Evolutionary conservation across 2,888 invertebrate species (phyloP).

Genomic region (Bhutanitis thaidina): DNA sequence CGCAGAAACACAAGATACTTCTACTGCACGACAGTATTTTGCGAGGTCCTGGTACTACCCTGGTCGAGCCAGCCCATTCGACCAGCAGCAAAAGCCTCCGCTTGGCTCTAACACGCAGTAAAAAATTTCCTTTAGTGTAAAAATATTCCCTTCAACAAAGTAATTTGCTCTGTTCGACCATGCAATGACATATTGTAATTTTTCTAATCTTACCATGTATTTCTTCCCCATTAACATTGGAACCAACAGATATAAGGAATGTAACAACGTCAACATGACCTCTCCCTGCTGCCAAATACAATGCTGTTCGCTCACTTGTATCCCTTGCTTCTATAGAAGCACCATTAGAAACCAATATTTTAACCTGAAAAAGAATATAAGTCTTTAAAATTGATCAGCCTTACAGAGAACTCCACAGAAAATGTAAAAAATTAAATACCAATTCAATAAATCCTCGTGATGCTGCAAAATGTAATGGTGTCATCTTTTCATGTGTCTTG

Average conservation of each 20-base stretch:
- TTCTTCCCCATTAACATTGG: constrained; percentile 84
- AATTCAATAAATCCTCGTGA: constrained; percentile 76
- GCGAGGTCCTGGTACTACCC: too few relatives aligned
- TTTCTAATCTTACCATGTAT: constrained; percentile 69
- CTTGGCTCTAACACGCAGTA: too few relatives aligned
- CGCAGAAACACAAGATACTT: too few relatives aligned
- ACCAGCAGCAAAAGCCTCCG: too few relatives aligned
- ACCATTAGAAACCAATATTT: constrained; percentile 74
- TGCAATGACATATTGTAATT: too few relatives aligned
- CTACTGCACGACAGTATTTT: too few relatives aligned
- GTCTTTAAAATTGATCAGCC: neutral
- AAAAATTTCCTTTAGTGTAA: too few relatives aligned
- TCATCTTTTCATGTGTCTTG: constrained; percentile 80
- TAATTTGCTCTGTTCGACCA: too few relatives aligned
- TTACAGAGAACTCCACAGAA: neutral
- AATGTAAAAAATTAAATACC: constrained; percentile 37
- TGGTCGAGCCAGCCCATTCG: too few relatives aligned
- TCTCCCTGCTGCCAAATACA: constrained; percentile 62
- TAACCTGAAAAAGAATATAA: constrained; percentile 49
- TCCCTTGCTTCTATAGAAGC: constrained; percentile 81
- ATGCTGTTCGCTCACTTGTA: constrained; percentile 78
- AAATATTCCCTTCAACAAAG: too few relatives aligned
- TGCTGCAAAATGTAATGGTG: constrained; percentile 82
- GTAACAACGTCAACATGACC: constrained; percentile 68
- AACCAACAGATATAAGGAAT: constrained; percentile 78